Evolutionary conservation across 1,140 invertebrate species (phyloP), one percentile per base, ranked within the genome.

Genomic region (Drosophila tristis): DNA sequence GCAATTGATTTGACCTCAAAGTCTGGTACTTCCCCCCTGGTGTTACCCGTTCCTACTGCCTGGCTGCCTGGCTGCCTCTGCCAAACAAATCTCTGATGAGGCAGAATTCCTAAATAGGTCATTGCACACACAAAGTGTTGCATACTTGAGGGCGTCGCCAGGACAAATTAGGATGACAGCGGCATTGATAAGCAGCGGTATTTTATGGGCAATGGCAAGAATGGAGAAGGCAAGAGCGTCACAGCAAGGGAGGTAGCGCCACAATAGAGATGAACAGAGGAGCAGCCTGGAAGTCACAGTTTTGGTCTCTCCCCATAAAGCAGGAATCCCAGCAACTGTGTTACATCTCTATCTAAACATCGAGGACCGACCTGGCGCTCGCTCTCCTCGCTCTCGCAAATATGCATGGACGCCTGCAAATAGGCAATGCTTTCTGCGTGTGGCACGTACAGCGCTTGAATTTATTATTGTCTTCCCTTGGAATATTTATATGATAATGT

Each of bases 361-460:
- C 11, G 13, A 9, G 26, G 26, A 29, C 5, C 31, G 8, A 39
- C 35, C 35, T 11, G 35, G 35, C 2, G 35, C 7, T 16, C 2
- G 35, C 7, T 16, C 2, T 11, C 20, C 45, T 45, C n/a, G 15
- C 25, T 25, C 39, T 23, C 20, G 13, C 43, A 77, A 67, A 58
- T 74, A 67, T 77, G 70, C 63, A 77, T 67, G 63, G 58, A 64
- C 68, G 70, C 63, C 63, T 44, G 70, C 67, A 68, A 77, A 66
- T 74, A 74, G 70, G 70, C 70, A 77, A 77, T 51, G 63, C 26
- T 62, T 74, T 68, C 54, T 58, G 31, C 58, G 54, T 55, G 70
- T 29, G 58, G 45, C 75, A 78, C 72, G 75, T 78, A 78, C 72
- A 51, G 42, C 35, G 60, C 65, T 63, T 78, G 75, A 78, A 78